phyloP scores from a whole-genome alignment of 2,888 invertebrate genomes.

The Polymixis flavicincta region DNA sequence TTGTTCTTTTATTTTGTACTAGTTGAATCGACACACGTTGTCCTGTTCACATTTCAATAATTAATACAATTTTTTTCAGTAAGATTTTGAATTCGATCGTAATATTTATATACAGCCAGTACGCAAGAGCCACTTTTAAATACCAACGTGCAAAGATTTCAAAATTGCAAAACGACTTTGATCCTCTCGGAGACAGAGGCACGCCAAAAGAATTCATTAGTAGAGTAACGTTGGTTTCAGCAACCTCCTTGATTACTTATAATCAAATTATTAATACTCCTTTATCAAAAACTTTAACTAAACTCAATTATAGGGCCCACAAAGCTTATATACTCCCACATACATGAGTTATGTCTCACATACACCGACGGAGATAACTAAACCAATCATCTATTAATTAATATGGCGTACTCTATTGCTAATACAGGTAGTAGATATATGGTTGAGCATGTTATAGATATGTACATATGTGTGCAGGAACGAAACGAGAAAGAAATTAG shows the following conservation, averaged over 20 bases:
- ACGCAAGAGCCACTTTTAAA: constrained; percentile 14
- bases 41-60: not conserved
- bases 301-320: constrained; percentile 52
- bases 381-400: constrained; percentile 81
- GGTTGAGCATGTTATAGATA: constrained; percentile 33
- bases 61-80: not conserved
- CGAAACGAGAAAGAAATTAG: not conserved
- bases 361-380: constrained; percentile 69
- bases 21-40: not conserved
- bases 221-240: not conserved
- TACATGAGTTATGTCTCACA: constrained; percentile 53
- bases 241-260: constrained; percentile 25
- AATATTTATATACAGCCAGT: not conserved
- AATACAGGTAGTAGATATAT: constrained; percentile 57
- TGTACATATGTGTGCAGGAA: not conserved
- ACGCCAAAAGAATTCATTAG: constrained; percentile 46
- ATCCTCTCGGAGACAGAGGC: not conserved
- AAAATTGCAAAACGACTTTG: constrained; percentile 14
- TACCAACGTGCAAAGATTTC: constrained; percentile 38
- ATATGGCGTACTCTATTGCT: constrained; percentile 68
- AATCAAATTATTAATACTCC: constrained; percentile 49
- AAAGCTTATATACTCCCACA: constrained; percentile 32
- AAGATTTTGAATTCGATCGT: not conserved
- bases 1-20: not conserved
- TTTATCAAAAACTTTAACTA: constrained; percentile 53